phyloP scores from a whole-genome alignment of 2,888 invertebrate genomes.

The Drosophila suboccidentalis region DNA sequence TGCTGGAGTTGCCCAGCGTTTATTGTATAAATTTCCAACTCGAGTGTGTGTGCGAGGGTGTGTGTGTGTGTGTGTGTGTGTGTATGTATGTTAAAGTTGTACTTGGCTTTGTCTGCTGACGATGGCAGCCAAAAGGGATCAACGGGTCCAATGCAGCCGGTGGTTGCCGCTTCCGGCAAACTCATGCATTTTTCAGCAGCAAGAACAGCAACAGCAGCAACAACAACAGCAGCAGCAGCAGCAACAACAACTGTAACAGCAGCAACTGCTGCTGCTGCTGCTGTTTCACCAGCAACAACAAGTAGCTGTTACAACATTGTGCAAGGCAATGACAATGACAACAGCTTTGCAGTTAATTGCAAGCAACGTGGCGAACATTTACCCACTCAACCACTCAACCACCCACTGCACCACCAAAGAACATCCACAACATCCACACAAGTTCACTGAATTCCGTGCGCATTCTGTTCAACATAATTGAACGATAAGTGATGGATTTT shows the following conservation, averaged over 20 bases:
- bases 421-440: constrained; percentile 3
- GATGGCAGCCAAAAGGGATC: constrained; percentile 54
- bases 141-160: constrained; percentile 62
- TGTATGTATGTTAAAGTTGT: constrained; percentile 16
- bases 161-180: constrained; percentile 62
- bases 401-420: not conserved
- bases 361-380: constrained; percentile 52
- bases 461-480: constrained; percentile 58
- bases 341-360: constrained; percentile 70
- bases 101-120: constrained; percentile 44
- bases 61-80: not conserved
- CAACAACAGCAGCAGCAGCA: constrained; percentile 25
- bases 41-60: constrained; percentile 1
- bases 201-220: constrained; percentile 45
- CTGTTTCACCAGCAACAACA: constrained; percentile 27
- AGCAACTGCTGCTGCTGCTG: constrained; percentile 35
- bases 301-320: constrained; percentile 60
- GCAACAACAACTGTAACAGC: constrained; percentile 27
- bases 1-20: constrained; percentile 51
- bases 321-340: constrained; percentile 56
- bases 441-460: constrained; percentile 20
- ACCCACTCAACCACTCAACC: constrained; percentile 5
- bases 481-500: constrained; percentile 40
- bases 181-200: constrained; percentile 73
- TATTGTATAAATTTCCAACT: constrained; percentile 65